A percentile compares a stretch with the other conserved stretches of the same genome.
phyloP scores from a whole-genome alignment of 2,888 invertebrate species.

The Drosophila aldrichi region DNA sequence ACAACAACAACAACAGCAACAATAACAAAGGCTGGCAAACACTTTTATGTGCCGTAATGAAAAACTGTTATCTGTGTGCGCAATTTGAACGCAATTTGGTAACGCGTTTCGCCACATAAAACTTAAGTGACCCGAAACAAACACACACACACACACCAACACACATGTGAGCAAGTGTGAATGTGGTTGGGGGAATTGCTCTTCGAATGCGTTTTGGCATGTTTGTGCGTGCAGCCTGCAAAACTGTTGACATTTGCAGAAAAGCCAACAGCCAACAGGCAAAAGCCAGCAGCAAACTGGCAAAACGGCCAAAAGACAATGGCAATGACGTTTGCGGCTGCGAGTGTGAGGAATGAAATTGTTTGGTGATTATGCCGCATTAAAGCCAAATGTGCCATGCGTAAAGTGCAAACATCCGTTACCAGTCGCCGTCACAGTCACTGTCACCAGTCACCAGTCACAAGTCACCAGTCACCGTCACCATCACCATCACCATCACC shows the following conservation, averaged over 20 bases:
- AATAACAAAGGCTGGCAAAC: slow-evolving; percentile 52
- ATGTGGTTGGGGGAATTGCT: slow-evolving; percentile 10
- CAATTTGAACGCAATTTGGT: slow-evolving; percentile 81
- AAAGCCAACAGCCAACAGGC: slow-evolving; percentile 41
- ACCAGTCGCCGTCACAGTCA: slow-evolving; percentile 41
- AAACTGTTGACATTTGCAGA: slow-evolving; percentile 76
- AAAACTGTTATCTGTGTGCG: slow-evolving; percentile 80
- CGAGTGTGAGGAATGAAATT: slow-evolving; percentile 75
- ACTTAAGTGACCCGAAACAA: slow-evolving; percentile 80
- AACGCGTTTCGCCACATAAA: slow-evolving; percentile 82
- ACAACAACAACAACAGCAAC: slow-evolving; percentile 45
- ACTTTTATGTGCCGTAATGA: slow-evolving; percentile 81
- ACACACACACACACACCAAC: slow-evolving; percentile 39
- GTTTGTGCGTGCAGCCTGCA: slow-evolving; percentile 69
- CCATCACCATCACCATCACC: slow-evolving; percentile 15
- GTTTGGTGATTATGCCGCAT: slow-evolving; percentile 80
- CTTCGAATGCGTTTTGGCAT: slow-evolving; percentile 24
- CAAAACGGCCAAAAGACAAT: slow-evolving; percentile 33
- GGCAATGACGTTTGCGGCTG: slow-evolving; percentile 41
- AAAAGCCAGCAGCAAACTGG: background rate
- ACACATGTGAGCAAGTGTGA: slow-evolving; percentile 3
- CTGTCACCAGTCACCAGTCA: slow-evolving; percentile 24
- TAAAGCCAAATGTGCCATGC: slow-evolving; percentile 79
- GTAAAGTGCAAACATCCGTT: slow-evolving; percentile 70
- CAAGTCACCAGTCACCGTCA: background rate